These are phyloP conservation scores for Halichondria panicea DNA, from an alignment of 37 sponge, comb jelly and placozoan species.

Conservation along the genomic window DNA sequence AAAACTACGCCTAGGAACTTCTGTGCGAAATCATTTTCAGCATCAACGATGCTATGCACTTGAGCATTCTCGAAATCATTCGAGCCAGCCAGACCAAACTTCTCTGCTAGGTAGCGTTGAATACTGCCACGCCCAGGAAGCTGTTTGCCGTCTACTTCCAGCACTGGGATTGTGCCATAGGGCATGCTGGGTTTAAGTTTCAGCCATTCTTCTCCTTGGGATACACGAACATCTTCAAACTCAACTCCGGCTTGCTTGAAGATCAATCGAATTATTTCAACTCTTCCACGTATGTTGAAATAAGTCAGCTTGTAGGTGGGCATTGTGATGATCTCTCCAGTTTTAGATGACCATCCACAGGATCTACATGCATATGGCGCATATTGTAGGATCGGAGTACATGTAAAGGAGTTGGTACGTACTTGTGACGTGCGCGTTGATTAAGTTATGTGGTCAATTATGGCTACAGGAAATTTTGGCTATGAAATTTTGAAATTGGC, in stretches of 20 bases:
- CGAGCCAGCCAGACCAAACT: constrained; percentile 46
- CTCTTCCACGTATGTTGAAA: constrained; percentile 23
- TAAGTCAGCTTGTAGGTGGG: constrained; percentile 62
- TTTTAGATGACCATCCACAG: no score
- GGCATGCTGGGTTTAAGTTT: constrained; percentile 50
- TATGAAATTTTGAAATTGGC: no score
- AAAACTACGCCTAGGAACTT: constrained; percentile 11
- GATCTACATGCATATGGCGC: no score
- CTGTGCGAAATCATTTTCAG: constrained; percentile 5
- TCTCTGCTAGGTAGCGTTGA: constrained; percentile 56
- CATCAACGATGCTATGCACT: constrained; percentile 48
- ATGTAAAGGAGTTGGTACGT: no score
- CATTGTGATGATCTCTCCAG: constrained; percentile 21
- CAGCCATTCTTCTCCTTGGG: constrained; percentile 26
- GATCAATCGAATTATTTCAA: constrained; percentile 39
- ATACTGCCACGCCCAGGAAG: constrained; percentile 50
- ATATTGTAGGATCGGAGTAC: no score
- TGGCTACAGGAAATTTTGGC: no score
- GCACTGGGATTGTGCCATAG: constrained; percentile 47
- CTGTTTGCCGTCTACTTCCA: constrained; percentile 61
- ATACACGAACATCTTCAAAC: constrained; percentile 47
- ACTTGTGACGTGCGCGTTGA: no score
- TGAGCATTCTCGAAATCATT: constrained; percentile 34
- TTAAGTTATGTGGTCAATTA: no score
- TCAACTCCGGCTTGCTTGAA: constrained; percentile 47